Base-by-base conservation (phyloP, 2,888 invertebrate species). In the Leptura quadrifasciata region DNA sequence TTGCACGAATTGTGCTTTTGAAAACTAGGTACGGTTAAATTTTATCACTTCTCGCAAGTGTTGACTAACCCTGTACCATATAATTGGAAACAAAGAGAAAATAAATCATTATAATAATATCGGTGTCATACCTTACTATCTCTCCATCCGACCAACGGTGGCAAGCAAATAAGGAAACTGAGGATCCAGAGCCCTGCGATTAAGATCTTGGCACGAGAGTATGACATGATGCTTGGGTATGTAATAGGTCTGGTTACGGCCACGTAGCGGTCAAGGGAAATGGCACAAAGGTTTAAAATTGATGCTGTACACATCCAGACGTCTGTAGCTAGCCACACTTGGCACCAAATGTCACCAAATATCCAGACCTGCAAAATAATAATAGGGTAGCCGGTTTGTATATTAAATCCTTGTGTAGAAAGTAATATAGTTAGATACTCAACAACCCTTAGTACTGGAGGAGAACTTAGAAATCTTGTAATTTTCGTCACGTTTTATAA, bases 271-370 rank as follows among this genome's bases (percentile, higher is more conserved):
- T 96, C 96, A 87, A 98, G 91, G 17, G 97, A 97, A 87, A 98
- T 98, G 84, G 97, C 98, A 88, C 98, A 98, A 72, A 98, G 92
- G 90, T 98, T 98, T 83, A 98, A 92, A 85, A 98, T 98, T 84
- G 97, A 98, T 0, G 98, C 97, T 0, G 99, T 99, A 90, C 98
- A 98, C 95, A 98, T 96, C 97, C 98, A 98, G 12, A 99, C 98
- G 90, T 99, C 99, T 74, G 98, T 94, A 0, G 98, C 98, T 79
- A 99, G 91, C 98, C 98, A 99, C 81, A 97, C 94, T 77, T 96
- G 95, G 90, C 98, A 99, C 97, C 98, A 98, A 60, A 97, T 92
- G 89, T 95, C 95, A 67, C 98, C 98, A 88, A 98, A 99, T 85
- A 98, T 96, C 99, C 99, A 99, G 87, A 97, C 94, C 94, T 97